phyloP scores from a whole-genome alignment of 2,888 invertebrate genomes.

The Caenorhabditis afra region DNA sequence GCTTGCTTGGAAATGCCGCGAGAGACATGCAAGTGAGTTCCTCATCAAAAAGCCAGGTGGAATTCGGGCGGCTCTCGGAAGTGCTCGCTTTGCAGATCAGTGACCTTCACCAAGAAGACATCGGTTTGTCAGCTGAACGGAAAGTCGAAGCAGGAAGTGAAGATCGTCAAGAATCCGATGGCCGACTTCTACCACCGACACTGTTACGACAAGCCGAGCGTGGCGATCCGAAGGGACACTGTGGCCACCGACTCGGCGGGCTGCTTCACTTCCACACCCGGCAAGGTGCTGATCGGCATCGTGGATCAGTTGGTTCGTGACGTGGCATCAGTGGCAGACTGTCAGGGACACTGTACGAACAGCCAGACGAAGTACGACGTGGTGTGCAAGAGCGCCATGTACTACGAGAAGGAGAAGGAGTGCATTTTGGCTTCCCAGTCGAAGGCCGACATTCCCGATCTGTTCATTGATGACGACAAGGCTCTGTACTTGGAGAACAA shows the following conservation, averaged over 20 bases:
- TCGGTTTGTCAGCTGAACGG: conserved; percentile 64
- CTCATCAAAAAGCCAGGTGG: not conserved
- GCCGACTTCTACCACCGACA: conserved; percentile 64
- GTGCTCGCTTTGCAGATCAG: conserved; percentile 37
- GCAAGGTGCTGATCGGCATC: conserved; percentile 71
- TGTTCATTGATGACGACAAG: conserved; percentile 73
- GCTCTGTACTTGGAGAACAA: conserved; percentile 69
- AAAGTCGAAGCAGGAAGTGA: conserved; percentile 57
- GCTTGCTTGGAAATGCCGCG: conserved; percentile 60
- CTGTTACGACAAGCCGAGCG: conserved; percentile 58
- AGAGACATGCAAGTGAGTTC: conserved; percentile 57
- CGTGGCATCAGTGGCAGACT: conserved; percentile 61
- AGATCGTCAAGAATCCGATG: conserved; percentile 57
- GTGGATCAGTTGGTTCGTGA: conserved; percentile 73
- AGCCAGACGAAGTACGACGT: conserved; percentile 62
- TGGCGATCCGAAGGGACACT: conserved; percentile 39
- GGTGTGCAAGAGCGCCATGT: conserved; percentile 72
- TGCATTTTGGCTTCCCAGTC: conserved; percentile 74
- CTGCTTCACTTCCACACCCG: conserved; percentile 53
- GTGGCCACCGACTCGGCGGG: conserved; percentile 23
- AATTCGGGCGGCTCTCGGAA: not conserved
- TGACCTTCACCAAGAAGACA: conserved; percentile 51
- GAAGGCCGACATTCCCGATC: conserved; percentile 66
- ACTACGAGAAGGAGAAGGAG: conserved; percentile 74
- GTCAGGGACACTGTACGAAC: conserved; percentile 65